These are phyloP conservation scores for Drosophila leonis DNA, from an alignment of 2,888 invertebrate species.

Conservation along the genomic window DNA sequence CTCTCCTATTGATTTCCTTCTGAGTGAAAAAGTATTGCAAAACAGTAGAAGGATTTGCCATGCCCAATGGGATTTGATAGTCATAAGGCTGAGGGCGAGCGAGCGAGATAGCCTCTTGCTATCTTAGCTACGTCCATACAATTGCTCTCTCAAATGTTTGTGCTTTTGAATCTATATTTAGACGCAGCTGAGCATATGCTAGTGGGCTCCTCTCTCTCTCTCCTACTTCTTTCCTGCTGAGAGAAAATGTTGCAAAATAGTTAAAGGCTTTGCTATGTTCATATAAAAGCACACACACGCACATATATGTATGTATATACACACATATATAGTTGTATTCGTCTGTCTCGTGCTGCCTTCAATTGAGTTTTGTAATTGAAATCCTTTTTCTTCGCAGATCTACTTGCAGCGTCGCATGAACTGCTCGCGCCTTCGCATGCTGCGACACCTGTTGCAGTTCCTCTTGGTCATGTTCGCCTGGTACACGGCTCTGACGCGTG, in stretches of 20 bases:
- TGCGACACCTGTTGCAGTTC: slow-evolving; percentile 94
- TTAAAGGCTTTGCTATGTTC: not conserved
- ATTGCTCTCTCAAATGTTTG: not conserved
- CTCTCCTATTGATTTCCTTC: too few species aligned
- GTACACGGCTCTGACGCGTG: slow-evolving; percentile 94
- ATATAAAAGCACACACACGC: not conserved
- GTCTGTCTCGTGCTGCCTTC: not conserved
- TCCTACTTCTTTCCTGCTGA: not conserved
- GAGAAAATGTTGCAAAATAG: not conserved
- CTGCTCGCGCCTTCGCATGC: slow-evolving; percentile 92
- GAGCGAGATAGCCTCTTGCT: slow-evolving; percentile 1
- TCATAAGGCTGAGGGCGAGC: not conserved
- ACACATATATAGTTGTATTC: not conserved
- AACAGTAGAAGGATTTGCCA: not conserved
- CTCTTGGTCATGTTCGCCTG: slow-evolving; percentile 92
- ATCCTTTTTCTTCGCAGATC: slow-evolving; percentile 87
- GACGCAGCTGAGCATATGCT: not conserved
- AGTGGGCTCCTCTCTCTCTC: too few species aligned
- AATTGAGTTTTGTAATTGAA: not conserved
- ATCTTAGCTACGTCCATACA: not conserved
- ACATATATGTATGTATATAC: not conserved
- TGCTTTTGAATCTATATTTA: not conserved
- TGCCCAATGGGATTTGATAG: not conserved
- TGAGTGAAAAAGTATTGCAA: not conserved
- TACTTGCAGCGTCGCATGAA: slow-evolving; percentile 95